Base-by-base conservation (phyloP, 2,113 vertebrate genomes). In the Gymnobelideus leadbeateri region DNA sequence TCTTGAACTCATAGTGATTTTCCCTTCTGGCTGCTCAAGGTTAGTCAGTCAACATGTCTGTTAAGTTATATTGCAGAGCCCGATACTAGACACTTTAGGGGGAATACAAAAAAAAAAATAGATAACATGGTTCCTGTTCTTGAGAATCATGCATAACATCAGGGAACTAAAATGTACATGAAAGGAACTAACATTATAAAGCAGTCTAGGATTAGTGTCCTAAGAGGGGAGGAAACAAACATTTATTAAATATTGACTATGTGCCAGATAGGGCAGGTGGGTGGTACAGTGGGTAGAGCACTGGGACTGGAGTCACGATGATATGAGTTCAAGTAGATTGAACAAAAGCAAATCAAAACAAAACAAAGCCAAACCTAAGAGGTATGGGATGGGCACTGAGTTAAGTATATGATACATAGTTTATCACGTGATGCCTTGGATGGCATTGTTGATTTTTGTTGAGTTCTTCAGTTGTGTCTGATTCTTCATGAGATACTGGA, bases 11-110 rank as follows among this genome's bases (percentile, higher is more conserved):
- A 21, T 6, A 93, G 93, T 26, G 89, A 28, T 89, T 92, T 94
- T 95, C 46, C 93, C 91, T n/a, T 91, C 95, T 92, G 16, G 31
- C 92, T 96, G 19, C 95, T 92, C 12, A 55, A 92, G 24, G 47
- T 3, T 3, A 89, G 9, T 51, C 84, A 52, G 61, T 24, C 89
- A 0, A 0, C 31, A 21, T 24, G 49, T 53, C 96, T 96, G 37
- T 43, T 14, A 61, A 54, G 47, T 92, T 28, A 51, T 61, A 91
- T 89, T 92, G 43, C 53, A 84, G n/a, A 92, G 1, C 19, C 9
- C 46, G 96, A 89, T 93, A 51, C 28, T 55, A 95, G 19, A 2
- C 26, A 57, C 0, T 51, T 93, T 14, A 3, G 49, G 19, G 51
- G 12, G 14, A 14, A 14, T 61, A 53, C 51, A 95, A n/a, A n/a